A percentile compares a stretch with the other conserved stretches of the same genome.
Evolutionary conservation across 2,888 invertebrate species (phyloP).

Genomic region (Eupithecia abbreviata): DNA sequence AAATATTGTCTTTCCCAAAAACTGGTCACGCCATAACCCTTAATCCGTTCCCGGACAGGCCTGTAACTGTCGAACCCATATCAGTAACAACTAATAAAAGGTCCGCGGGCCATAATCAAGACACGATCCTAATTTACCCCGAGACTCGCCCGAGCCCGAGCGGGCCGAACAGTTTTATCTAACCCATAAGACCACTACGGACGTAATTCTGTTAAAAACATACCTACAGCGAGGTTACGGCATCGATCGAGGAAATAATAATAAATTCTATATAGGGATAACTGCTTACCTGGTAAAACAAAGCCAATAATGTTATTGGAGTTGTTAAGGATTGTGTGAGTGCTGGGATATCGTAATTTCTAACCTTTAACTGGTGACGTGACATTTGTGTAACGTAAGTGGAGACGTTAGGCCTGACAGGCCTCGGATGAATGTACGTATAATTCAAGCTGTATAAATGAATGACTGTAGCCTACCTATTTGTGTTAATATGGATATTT

Average conservation of each 20-base stretch:
- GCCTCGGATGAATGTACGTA: no score
- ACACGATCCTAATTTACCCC: constrained; percentile 62
- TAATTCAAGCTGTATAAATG: no score
- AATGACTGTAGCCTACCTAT: no score
- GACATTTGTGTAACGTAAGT: no score
- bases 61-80: constrained; percentile 42
- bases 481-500: no score
- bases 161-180: constrained; percentile 12
- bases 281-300: not conserved
- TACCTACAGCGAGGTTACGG: not conserved
- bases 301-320: not conserved
- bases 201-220: not conserved
- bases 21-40: not conserved
- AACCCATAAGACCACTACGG: not conserved
- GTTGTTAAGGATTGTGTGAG: not conserved
- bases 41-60: constrained; percentile 13
- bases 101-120: constrained; percentile 57
- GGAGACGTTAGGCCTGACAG: no score
- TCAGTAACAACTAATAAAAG: constrained; percentile 56
- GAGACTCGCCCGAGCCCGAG: constrained; percentile 42
- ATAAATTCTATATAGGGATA: not conserved
- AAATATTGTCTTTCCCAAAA: not conserved
- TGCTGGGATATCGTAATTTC: no score
- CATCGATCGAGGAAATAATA: not conserved
- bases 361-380: no score